A percentile compares a stretch with the other conserved stretches of the same genome.
Conservation (phyloP, 2,797 vertebrate species). For the Eremophila alpestris region DNA sequence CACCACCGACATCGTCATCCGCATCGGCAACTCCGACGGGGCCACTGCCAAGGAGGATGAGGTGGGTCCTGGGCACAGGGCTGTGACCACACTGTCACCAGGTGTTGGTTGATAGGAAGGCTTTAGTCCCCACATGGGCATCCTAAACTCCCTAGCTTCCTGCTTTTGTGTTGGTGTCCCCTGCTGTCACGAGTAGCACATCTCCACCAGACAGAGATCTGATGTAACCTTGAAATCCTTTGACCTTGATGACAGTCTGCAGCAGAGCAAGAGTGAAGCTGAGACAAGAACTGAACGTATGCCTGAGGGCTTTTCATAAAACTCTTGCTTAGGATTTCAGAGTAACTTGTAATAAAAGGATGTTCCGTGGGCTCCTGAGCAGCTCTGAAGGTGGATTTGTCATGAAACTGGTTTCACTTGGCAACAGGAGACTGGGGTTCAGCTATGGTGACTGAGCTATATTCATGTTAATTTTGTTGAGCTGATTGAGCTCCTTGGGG, state of each 20-base stretch:
- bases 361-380: background rate
- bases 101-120: background rate
- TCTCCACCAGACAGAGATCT: background rate
- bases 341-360: background rate
- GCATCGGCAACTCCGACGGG: conserved; percentile 89
- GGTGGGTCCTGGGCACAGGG: conserved; percentile 30
- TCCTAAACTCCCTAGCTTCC: background rate
- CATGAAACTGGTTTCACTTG: background rate
- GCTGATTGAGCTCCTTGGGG: background rate
- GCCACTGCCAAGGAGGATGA: conserved; percentile 85
- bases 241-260: background rate
- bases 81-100: fast-evolving
- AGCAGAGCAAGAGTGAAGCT: background rate
- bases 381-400: background rate
- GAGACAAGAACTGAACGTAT: background rate
- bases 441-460: background rate
- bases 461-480: background rate
- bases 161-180: background rate
- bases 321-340: background rate
- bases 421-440: background rate
- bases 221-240: background rate
- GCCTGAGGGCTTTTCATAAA: background rate
- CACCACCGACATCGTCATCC: conserved; percentile 94
- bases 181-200: background rate
- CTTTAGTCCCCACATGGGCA: fast-evolving